These are phyloP conservation scores for Nothocercus nigrocapillus DNA, from an alignment of 2,113 vertebrate species.

Conservation along the genomic window DNA sequence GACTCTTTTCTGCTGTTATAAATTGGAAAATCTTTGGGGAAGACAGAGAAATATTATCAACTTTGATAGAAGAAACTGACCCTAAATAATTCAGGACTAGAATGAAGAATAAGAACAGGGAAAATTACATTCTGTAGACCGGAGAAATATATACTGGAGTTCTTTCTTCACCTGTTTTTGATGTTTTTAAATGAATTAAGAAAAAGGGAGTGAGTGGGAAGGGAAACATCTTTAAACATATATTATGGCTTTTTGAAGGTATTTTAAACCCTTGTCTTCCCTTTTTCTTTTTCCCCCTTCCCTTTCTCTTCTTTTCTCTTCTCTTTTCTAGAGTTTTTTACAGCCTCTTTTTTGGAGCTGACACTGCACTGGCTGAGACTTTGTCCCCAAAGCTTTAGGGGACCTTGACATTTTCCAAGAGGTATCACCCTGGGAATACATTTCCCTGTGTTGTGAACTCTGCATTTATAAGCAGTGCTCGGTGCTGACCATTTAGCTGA, in stretches of 20 bases:
- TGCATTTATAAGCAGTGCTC: neutral
- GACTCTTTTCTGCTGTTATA: neutral
- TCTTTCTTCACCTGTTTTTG: neutral
- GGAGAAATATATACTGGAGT: neutral
- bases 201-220: neutral
- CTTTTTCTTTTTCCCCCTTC: too few species aligned
- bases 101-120: neutral
- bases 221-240: neutral
- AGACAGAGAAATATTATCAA: neutral
- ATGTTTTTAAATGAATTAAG: neutral
- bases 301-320: too few species aligned
- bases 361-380: accelerated
- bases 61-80: neutral
- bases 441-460: accelerated
- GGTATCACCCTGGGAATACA: neutral
- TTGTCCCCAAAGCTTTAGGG: neutral
- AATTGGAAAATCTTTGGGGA: neutral
- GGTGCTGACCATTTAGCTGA: neutral
- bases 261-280: neutral
- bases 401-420: neutral
- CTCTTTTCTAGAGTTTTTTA: neutral
- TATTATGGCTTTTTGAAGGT: neutral
- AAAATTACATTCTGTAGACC: neutral
- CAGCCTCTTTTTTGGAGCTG: neutral
- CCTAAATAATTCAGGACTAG: neutral